Base-by-base conservation (phyloP, 2,888 invertebrate genomes). In the Mantis religiosa region DNA sequence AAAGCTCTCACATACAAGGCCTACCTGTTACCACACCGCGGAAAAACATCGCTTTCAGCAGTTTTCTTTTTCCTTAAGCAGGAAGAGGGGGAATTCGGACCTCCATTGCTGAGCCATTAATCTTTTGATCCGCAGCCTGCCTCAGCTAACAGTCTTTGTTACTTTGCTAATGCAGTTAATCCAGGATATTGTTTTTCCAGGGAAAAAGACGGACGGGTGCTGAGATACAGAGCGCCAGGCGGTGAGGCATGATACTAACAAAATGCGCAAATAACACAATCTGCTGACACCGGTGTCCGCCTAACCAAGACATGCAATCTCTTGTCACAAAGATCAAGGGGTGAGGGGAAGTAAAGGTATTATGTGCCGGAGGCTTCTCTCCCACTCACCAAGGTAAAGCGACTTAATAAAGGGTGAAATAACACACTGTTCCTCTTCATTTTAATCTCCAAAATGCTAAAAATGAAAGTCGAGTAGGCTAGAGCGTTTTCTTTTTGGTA, bases 161-260 rank as follows among this genome's bases (percentile, higher is more conserved):
- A 86, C 81, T 41, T 71, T 27, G 87, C 87, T 82, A 89, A 89
- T 82, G 88, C 85, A 89, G 85, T 87, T 89, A 89, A 89, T 89
- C 89, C 89, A 89, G 89, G 90, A 89, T 90, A 90, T 90, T 90
- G 90, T 90, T 90, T 90, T 89, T 88, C 86, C 83, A 88, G 88
- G 34, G 54, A 85, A 82, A 85, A 82, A 34, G 88, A 87, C 87
- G 87, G 71, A 30, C 54, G 27, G 82, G 28, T 28, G 87, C 34
- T 82, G 87, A 34, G 28, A 34, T 30, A 81, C 84, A 30, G 84
- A 84, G 88, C 83, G 83, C 28, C 28, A 83, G 88, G 82, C 28
- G 87, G 87, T 71, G 85, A 85, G 85, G 15, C 85, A 85, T 71
- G 20, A 71, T 71, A 20, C 20, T 71, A 71, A 71, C 54, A 71